A percentile compares a stretch with the other conserved stretches of the same genome.
phyloP scores from a whole-genome alignment of 2,113 vertebrate genomes.

The Meleagris gallopavo region DNA sequence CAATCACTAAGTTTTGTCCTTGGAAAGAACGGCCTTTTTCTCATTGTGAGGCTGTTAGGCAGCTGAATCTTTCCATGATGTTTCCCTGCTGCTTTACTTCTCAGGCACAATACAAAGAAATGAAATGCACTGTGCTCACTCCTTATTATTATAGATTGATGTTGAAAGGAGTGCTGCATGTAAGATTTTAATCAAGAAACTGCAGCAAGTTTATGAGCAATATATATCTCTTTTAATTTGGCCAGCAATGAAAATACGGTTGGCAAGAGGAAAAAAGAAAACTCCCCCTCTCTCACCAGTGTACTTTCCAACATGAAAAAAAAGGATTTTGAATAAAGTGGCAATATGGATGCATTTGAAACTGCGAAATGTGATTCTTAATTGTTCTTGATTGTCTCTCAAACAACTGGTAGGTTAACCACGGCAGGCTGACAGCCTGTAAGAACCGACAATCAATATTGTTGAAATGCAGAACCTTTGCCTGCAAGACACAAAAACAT shows the following conservation, averaged over 20 bases:
- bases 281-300: slow-evolving; percentile 41
- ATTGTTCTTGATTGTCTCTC: slow-evolving; percentile 70
- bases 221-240: slow-evolving; percentile 71
- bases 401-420: slow-evolving; percentile 74
- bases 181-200: slow-evolving; percentile 70
- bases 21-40: not conserved
- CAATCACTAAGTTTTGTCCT: not conserved
- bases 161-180: slow-evolving; percentile 50
- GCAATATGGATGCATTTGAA: slow-evolving; percentile 72
- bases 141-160: slow-evolving; percentile 63
- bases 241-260: slow-evolving; percentile 57
- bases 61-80: not conserved
- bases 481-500: slow-evolving; percentile 69
- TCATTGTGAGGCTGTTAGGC: not conserved
- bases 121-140: slow-evolving; percentile 10
- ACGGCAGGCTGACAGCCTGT: slow-evolving; percentile 68
- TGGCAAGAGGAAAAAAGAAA: slow-evolving; percentile 36
- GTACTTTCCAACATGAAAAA: slow-evolving; percentile 41
- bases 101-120: not conserved
- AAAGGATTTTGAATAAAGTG: slow-evolving; percentile 63
- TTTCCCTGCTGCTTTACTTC: slow-evolving; percentile 8
- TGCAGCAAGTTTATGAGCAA: slow-evolving; percentile 65
- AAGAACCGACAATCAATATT: slow-evolving; percentile 73
- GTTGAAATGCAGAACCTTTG: slow-evolving; percentile 70
- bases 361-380: slow-evolving; percentile 71